Conservation (phyloP, 1,140 invertebrate species). For the Meloidogyne hapla region DNA sequence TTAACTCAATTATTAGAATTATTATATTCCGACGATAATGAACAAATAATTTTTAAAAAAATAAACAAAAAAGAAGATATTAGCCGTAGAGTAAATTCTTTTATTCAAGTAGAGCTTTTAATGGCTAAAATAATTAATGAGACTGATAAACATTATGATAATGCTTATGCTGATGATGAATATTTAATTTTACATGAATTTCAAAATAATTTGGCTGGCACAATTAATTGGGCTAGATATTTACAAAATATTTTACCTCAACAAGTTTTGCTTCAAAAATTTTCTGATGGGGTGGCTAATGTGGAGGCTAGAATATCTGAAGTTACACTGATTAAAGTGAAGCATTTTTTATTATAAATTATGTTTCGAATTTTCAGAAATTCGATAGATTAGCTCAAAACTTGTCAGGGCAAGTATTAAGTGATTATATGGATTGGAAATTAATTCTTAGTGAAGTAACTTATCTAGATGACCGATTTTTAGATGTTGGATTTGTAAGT, state of each 20-base stretch:
- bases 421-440: slow-evolving; percentile 36
- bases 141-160: slow-evolving; percentile 38
- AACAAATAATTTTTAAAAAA: slow-evolving; percentile 27
- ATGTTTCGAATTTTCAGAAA: slow-evolving; percentile 19
- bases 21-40: slow-evolving; percentile 19
- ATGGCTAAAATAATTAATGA: slow-evolving; percentile 35
- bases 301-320: slow-evolving; percentile 14
- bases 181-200: slow-evolving; percentile 34
- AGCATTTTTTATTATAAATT: neutral
- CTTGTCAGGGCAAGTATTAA: slow-evolving; percentile 29
- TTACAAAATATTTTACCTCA: slow-evolving; percentile 30
- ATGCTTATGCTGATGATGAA: slow-evolving; percentile 37
- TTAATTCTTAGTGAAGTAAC: slow-evolving; percentile 33
- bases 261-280: slow-evolving; percentile 26
- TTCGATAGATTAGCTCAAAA: slow-evolving; percentile 30
- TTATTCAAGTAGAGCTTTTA: slow-evolving; percentile 30
- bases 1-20: slow-evolving; percentile 23
- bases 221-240: slow-evolving; percentile 38
- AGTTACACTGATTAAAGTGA: slow-evolving; percentile 27
- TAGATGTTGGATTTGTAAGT: slow-evolving; percentile 33
- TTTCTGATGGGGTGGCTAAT: slow-evolving; percentile 9
- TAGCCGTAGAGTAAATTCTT: slow-evolving; percentile 27
- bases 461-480: slow-evolving; percentile 32
- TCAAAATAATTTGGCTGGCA: slow-evolving; percentile 30
- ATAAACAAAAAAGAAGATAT: slow-evolving; percentile 25